Percentiles rank a stretch among this genome's conserved stretches.
Conservation (phyloP, 2,888 invertebrate species). For the Hemithea aestivaria region DNA sequence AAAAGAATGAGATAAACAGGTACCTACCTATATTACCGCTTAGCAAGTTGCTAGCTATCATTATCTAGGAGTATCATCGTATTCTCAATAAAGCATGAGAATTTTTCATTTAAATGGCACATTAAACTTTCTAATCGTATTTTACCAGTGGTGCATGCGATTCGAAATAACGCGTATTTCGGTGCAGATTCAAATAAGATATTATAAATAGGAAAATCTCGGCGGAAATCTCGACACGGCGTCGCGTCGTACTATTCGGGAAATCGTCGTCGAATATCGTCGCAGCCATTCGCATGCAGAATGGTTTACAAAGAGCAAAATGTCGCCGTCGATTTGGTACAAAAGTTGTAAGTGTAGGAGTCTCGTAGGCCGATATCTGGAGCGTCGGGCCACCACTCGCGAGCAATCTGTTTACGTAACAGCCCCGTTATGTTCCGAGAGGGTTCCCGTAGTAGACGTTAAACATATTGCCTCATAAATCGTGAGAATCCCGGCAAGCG, state of each 20-base stretch:
- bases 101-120: no score
- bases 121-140: no score
- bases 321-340: slow-evolving; percentile 45
- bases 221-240: slow-evolving; percentile 24
- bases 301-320: slow-evolving; percentile 45
- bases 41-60: no score
- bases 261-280: slow-evolving; percentile 34
- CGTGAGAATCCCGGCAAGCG: slow-evolving; percentile 72
- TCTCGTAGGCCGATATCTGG: slow-evolving; percentile 65
- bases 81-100: no score
- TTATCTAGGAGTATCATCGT: no score
- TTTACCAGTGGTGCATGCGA: no score
- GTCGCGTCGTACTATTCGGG: slow-evolving; percentile 22
- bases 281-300: slow-evolving; percentile 38
- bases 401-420: slow-evolving; percentile 79
- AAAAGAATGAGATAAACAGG: no score
- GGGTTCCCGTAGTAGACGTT: slow-evolving; percentile 76
- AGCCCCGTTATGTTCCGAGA: slow-evolving; percentile 75
- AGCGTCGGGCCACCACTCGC: slow-evolving; percentile 61
- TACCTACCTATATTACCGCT: no score
- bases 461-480: slow-evolving; percentile 80
- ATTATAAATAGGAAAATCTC: slow-evolving; percentile 7
- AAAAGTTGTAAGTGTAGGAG: slow-evolving; percentile 59
- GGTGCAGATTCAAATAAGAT: neutral
- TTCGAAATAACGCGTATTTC: neutral